Base-by-base conservation (phyloP, 2,888 invertebrate species). In the Dasypogon diadema region DNA sequence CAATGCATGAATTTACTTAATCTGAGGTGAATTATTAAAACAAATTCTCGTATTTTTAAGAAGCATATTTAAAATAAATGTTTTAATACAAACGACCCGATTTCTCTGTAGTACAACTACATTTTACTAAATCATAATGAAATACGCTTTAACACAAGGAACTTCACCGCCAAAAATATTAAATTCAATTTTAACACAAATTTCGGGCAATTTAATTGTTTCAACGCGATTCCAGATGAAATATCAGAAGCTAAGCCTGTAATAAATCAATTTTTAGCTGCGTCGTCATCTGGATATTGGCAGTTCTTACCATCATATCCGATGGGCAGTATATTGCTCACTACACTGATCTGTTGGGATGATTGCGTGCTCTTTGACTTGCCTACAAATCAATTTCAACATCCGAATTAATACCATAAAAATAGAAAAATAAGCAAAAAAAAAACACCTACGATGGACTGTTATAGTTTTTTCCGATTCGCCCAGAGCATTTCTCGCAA, bases 401-500 rank as follows among this genome's bases (percentile, higher is more conserved):
- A 21, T n/a, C 8, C 8, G n/a, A 22, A 30, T 30, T 30, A 30
- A 30, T 30, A 6, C 10, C 10, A 10, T 10, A 30, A 30, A 30
- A 30, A 5, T 6, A 30, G 0, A 30, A 30, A 5, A 30, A 30
- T 30, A 10, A 3, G n/a, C 18, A 30, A 4, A 26, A 48, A 26
- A 1, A 30, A 30, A 30, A 30, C 8, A 24, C 79, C 78, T 76
- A 80, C 80, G 77, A 65, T 74, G 65, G 5, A 80, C 73, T 24
- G 78, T 77, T 4, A 86, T 85, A 21, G 80, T 82, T 65, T 83
- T 83, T 76, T 85, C 83, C 8, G 84, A 83, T 82, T 93, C 92
- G 6, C 94, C 94, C 21, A 94, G 86, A 1, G 92, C 90, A 85
- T 95, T 94, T 87, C 93, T 93, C 24, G 93, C 92, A 78, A 93